Percentiles rank a stretch among this genome's conserved stretches.
Evolutionary conservation across 2,888 invertebrate species (phyloP).

Genomic region (Tetranychus piercei): DNA sequence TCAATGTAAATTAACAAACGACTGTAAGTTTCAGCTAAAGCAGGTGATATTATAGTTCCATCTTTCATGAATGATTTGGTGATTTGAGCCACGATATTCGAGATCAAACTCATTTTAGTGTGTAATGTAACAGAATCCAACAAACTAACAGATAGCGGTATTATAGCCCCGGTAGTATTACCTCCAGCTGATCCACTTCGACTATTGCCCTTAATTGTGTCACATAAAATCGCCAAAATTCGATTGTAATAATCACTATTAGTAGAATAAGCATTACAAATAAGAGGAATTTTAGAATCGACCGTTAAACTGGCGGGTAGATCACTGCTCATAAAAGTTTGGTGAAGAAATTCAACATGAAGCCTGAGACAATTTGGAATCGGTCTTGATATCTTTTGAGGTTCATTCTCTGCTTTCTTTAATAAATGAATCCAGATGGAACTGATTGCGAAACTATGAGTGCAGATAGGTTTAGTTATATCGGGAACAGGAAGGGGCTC

Average conservation of each 20-base stretch:
- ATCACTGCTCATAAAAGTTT: constrained; percentile 35
- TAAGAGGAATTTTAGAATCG: constrained; percentile 71
- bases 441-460: constrained; percentile 76
- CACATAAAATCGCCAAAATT: constrained; percentile 77
- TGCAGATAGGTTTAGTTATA: constrained; percentile 61
- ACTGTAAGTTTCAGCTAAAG: constrained; percentile 83
- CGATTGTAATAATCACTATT: constrained; percentile 74
- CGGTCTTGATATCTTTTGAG: constrained; percentile 50
- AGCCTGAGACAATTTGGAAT: constrained; percentile 61
- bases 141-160: constrained; percentile 74
- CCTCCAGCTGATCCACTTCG: not conserved
- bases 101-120: constrained; percentile 74
- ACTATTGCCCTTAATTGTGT: constrained; percentile 43
- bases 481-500: constrained; percentile 77
- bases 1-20: constrained; percentile 81
- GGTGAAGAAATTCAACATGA: constrained; percentile 72
- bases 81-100: constrained; percentile 53
- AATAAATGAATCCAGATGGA: constrained; percentile 91
- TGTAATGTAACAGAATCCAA: constrained; percentile 84
- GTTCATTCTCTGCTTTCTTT: constrained; percentile 76
- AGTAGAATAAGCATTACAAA: constrained; percentile 72
- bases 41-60: constrained; percentile 57
- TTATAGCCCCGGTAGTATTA: constrained; percentile 47
- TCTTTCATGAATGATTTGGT: constrained; percentile 61
- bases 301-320: constrained; percentile 46